Conservation (phyloP, 2,888 invertebrate genomes). For the Drosophila nigricruria region DNA sequence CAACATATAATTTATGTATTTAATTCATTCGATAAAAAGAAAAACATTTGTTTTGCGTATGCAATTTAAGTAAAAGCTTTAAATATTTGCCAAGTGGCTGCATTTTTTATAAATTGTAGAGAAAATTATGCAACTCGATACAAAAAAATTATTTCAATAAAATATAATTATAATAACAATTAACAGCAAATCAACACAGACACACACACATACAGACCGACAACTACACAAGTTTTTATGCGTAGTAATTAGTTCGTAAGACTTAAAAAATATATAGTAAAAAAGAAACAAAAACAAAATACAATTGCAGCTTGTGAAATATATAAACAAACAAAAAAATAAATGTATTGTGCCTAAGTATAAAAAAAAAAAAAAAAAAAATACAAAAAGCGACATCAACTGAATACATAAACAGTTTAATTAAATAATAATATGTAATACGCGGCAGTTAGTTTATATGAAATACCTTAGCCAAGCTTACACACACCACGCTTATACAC, state of each 20-base stretch:
- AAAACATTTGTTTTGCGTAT: slow-evolving; percentile 55
- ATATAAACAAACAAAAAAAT: slow-evolving; percentile 63
- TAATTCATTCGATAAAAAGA: slow-evolving; percentile 25
- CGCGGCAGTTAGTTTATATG: slow-evolving; percentile 47
- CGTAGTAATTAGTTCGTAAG: slow-evolving; percentile 69
- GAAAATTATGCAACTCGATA: slow-evolving; percentile 61
- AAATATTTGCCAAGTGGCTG: slow-evolving; percentile 71
- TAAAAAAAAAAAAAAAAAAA: slow-evolving; percentile 34
- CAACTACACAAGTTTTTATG: slow-evolving; percentile 68
- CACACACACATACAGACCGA: slow-evolving; percentile 29
- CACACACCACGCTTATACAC: slow-evolving; percentile 25
- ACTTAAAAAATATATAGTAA: slow-evolving; percentile 54
- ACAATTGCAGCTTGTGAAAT: slow-evolving; percentile 37
- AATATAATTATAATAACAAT: slow-evolving; percentile 37
- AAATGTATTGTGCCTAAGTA: slow-evolving; percentile 80
- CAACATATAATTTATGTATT: slow-evolving; percentile 29
- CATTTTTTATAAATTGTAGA: slow-evolving; percentile 72
- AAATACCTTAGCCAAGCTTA: slow-evolving; percentile 67
- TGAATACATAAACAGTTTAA: slow-evolving; percentile 42
- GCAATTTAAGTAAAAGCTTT: slow-evolving; percentile 74
- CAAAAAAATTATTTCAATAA: slow-evolving; percentile 55
- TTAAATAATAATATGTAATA: slow-evolving; percentile 25
- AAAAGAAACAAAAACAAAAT: slow-evolving; percentile 32
- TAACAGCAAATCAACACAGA: slow-evolving; percentile 33
- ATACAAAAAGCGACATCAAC: slow-evolving; percentile 28